phyloP scores from a whole-genome alignment of 2,888 invertebrate genomes.

The Cyclophora albipunctata region DNA sequence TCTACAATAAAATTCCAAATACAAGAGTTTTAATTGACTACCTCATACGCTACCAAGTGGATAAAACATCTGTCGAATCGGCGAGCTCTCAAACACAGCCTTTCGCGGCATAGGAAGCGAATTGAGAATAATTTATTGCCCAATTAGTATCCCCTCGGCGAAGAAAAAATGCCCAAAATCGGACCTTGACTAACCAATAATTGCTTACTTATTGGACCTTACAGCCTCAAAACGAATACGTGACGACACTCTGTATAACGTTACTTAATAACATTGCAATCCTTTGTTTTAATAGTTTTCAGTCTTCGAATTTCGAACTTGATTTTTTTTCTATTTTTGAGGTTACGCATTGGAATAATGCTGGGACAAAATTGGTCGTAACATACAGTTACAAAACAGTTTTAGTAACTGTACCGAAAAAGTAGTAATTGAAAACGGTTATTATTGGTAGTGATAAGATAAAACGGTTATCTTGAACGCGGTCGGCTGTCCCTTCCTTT shows the following conservation, averaged over 20 bases:
- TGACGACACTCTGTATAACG: neutral
- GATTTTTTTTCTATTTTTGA: neutral
- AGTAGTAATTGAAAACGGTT: neutral
- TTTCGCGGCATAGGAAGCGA: slow-evolving; percentile 34
- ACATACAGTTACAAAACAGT: neutral
- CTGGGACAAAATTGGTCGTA: neutral
- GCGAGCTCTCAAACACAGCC: slow-evolving; percentile 26
- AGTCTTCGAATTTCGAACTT: neutral
- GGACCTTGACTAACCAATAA: slow-evolving; percentile 42
- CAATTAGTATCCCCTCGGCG: slow-evolving; percentile 43
- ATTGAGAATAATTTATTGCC: slow-evolving; percentile 49
- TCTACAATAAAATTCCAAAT: slow-evolving; percentile 5
- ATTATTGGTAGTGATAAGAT: slow-evolving; percentile 9
- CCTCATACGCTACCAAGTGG: slow-evolving; percentile 8
- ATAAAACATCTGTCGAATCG: slow-evolving; percentile 30
- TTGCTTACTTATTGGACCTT: slow-evolving; percentile 47
- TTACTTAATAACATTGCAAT: neutral
- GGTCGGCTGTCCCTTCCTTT: slow-evolving; percentile 12
- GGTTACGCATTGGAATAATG: neutral
- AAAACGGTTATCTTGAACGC: slow-evolving; percentile 6
- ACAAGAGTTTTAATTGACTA: slow-evolving; percentile 15
- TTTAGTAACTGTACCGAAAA: neutral
- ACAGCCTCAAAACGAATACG: slow-evolving; percentile 2
- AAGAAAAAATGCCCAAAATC: slow-evolving; percentile 45
- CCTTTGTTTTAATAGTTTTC: neutral